phyloP scores from a whole-genome alignment of 1,140 invertebrate species.

The Aphaenogaster ashmeadi region DNA sequence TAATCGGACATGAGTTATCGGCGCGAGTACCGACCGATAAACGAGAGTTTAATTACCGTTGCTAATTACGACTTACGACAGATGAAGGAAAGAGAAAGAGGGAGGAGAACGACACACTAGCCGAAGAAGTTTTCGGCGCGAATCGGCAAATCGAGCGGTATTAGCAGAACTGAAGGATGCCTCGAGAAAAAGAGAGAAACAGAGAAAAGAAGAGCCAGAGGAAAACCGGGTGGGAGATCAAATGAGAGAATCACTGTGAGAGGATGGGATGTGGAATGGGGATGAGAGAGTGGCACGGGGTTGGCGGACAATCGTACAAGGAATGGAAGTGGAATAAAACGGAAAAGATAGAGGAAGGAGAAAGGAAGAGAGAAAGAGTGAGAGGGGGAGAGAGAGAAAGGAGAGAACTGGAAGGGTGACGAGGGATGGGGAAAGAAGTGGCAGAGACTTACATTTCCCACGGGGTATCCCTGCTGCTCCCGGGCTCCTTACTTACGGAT shows the following conservation, averaged over 20 bases:
- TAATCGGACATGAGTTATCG: constrained; percentile 63
- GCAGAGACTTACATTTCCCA: constrained; percentile 80
- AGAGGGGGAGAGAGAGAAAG: constrained; percentile 9
- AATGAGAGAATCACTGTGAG: constrained; percentile 62
- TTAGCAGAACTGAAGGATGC: constrained; percentile 32
- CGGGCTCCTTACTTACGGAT: constrained; percentile 82
- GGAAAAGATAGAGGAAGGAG: constrained; percentile 40
- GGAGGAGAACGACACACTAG: neutral
- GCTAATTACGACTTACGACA: constrained; percentile 63
- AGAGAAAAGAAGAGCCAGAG: constrained; percentile 4
- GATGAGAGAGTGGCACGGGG: constrained; percentile 72
- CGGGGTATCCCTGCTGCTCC: constrained; percentile 75
- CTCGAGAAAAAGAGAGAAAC: constrained; percentile 12
- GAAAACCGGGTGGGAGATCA: constrained; percentile 43
- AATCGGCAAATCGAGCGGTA: constrained; percentile 53
- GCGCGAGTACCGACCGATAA: constrained; percentile 34
- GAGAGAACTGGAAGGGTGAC: constrained; percentile 57
- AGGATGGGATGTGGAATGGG: constrained; percentile 55
- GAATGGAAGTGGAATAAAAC: constrained; percentile 47
- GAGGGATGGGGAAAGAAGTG: constrained; percentile 65
- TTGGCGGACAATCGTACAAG: constrained; percentile 38
- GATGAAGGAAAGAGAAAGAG: constrained; percentile 18
- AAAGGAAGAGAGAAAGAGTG: neutral
- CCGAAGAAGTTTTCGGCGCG: constrained; percentile 37
- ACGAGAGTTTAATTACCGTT: constrained; percentile 57